Percentiles rank a stretch among this genome's conserved stretches.
These are phyloP conservation scores for Amiota minor DNA, from an alignment of 2,888 invertebrate genomes.

Conservation along the genomic window DNA sequence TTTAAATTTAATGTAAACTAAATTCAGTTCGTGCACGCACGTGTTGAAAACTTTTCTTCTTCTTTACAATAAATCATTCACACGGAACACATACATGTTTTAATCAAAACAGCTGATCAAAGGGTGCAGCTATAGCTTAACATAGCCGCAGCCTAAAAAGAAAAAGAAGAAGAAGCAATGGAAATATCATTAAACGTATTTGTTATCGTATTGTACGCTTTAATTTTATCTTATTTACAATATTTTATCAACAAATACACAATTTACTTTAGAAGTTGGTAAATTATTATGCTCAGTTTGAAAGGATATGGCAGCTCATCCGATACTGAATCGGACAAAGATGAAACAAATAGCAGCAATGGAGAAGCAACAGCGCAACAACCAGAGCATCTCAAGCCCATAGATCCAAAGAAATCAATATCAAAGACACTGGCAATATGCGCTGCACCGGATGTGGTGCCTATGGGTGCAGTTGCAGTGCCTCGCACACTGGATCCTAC, in stretches of 20 bases:
- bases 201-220: constrained; percentile 55
- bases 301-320: constrained; percentile 84
- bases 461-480: constrained; percentile 83
- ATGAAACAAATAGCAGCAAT: constrained; percentile 40
- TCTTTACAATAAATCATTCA: constrained; percentile 38
- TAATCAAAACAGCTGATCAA: constrained; percentile 35
- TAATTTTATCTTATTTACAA: constrained; percentile 55
- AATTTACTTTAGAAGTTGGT: constrained; percentile 48
- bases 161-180: constrained; percentile 38
- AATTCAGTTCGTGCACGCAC: constrained; percentile 49
- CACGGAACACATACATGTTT: neutral
- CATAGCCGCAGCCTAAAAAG: neutral
- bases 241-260: constrained; percentile 59
- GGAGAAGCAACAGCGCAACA: neutral
- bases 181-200: constrained; percentile 59
- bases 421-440: constrained; percentile 81
- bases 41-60: constrained; percentile 44
- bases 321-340: constrained; percentile 76
- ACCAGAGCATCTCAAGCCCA: constrained; percentile 76
- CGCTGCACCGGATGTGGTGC: constrained; percentile 88
- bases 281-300: constrained; percentile 79
- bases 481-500: constrained; percentile 84
- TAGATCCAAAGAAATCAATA: constrained; percentile 76
- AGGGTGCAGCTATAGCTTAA: neutral
- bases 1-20: constrained; percentile 27